Conservation (phyloP, 2,888 invertebrate species). For the Mesorhabditis sp. region DNA sequence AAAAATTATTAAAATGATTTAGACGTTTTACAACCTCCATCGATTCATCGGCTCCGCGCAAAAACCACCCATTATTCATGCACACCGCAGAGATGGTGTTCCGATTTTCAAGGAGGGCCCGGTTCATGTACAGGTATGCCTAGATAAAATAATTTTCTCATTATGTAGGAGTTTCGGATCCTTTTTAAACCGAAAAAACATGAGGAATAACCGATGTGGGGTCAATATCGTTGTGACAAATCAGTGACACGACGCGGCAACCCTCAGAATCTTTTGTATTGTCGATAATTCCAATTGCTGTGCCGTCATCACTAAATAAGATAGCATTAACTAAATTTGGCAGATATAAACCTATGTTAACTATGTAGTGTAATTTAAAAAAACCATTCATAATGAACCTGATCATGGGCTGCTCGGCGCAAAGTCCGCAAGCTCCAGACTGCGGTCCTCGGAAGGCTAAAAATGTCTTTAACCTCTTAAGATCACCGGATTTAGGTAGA, state of each 20-base stretch:
- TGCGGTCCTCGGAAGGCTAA: no score
- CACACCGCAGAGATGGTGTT: background rate
- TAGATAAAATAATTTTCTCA: background rate
- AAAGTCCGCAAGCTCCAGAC: no score
- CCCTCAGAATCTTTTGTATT: background rate
- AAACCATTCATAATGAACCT: no score
- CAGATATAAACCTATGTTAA: no score
- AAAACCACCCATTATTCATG: background rate
- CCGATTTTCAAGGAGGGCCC: background rate
- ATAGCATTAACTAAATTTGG: no score
- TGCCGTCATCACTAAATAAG: background rate
- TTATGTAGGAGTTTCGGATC: background rate
- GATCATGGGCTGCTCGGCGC: no score
- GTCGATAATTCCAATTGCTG: background rate
- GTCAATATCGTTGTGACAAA: background rate
- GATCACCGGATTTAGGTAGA: no score
- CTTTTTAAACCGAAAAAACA: no score
- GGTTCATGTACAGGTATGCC: slow-evolving; percentile 1
- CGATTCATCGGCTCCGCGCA: background rate
- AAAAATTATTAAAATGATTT: no score
- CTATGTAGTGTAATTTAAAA: no score
- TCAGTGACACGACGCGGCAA: background rate
- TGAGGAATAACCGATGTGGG: background rate
- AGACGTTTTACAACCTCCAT: no score
- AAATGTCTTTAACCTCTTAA: no score